phyloP scores from a whole-genome alignment of 2,888 invertebrate species.

The Aspidiotus destructor region DNA sequence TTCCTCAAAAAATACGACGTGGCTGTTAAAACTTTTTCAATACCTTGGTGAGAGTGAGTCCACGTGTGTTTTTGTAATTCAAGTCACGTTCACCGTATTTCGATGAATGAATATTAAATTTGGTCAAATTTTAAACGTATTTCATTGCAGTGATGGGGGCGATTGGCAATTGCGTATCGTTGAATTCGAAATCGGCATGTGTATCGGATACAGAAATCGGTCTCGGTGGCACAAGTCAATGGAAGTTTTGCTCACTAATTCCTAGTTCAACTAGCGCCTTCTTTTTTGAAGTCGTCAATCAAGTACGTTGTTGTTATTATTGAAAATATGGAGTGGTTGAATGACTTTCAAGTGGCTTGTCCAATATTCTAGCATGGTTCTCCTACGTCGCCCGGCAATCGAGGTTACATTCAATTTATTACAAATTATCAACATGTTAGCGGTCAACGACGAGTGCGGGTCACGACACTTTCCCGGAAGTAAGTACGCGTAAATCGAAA shows the following conservation, averaged over 20 bases:
- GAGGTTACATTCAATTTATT: slow-evolving; percentile 95
- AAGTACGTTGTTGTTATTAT: slow-evolving; percentile 37
- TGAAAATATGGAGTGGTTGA: background rate
- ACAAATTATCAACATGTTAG: slow-evolving; percentile 97
- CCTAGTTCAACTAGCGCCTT: slow-evolving; percentile 87
- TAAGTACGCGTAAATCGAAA: slow-evolving; percentile 42
- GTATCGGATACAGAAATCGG: slow-evolving; percentile 97
- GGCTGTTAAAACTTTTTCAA: too few relatives aligned
- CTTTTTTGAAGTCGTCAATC: slow-evolving; percentile 91
- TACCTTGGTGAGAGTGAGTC: too few relatives aligned
- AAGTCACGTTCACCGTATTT: background rate
- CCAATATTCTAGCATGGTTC: slow-evolving; percentile 66
- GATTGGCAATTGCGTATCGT: slow-evolving; percentile 91
- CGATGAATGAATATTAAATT: background rate
- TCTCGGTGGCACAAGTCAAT: slow-evolving; percentile 92
- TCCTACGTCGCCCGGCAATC: slow-evolving; percentile 87
- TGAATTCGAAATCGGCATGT: slow-evolving; percentile 80
- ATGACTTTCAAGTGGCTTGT: background rate
- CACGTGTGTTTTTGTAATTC: background rate
- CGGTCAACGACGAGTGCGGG: slow-evolving; percentile 87
- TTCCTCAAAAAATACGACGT: too few relatives aligned
- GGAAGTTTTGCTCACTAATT: slow-evolving; percentile 93
- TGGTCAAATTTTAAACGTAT: background rate
- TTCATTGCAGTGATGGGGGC: slow-evolving; percentile 69
- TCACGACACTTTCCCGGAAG: slow-evolving; percentile 96